These are phyloP conservation scores for Phaedon cochleariae DNA, from an alignment of 2,888 invertebrate genomes.

Conservation along the genomic window DNA sequence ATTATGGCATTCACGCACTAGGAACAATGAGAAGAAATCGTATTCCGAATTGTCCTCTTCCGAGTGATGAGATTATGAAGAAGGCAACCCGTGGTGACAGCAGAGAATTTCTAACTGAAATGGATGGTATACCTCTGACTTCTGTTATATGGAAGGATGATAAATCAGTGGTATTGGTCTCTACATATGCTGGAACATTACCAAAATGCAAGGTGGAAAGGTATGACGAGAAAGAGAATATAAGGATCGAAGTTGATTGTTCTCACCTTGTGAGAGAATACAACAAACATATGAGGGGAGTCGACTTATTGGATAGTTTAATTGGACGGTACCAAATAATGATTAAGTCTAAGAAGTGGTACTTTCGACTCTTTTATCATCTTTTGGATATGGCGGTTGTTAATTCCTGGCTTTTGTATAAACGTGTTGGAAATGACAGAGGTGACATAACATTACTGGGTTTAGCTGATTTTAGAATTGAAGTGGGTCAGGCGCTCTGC, in stretches of 20 bases:
- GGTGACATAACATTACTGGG: no score
- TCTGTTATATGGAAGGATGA: conserved; percentile 6
- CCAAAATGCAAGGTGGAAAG: conserved; percentile 13
- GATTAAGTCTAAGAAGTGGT: conserved; percentile 18
- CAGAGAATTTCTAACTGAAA: background rate
- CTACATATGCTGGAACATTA: conserved; percentile 10
- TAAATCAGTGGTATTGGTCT: background rate
- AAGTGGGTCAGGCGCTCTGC: no score
- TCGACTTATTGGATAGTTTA: conserved; percentile 18
- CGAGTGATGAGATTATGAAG: no score
- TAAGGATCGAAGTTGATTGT: conserved; percentile 16
- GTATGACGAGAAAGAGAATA: conserved; percentile 12
- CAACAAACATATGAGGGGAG: conserved; percentile 23
- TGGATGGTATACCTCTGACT: conserved; percentile 9
- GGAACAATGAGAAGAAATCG: no score
- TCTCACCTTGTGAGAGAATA: conserved; percentile 12
- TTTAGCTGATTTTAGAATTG: no score
- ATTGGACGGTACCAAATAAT: conserved; percentile 20
- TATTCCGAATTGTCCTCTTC: no score
- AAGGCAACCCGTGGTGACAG: background rate
- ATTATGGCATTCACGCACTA: no score
- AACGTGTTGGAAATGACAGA: no score
- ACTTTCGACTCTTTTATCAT: conserved; percentile 23
- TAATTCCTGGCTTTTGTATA: conserved; percentile 11
- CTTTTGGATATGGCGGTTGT: background rate